Conservation (phyloP, 2,113 vertebrate genomes). For the Hippopotamus amphibius region DNA sequence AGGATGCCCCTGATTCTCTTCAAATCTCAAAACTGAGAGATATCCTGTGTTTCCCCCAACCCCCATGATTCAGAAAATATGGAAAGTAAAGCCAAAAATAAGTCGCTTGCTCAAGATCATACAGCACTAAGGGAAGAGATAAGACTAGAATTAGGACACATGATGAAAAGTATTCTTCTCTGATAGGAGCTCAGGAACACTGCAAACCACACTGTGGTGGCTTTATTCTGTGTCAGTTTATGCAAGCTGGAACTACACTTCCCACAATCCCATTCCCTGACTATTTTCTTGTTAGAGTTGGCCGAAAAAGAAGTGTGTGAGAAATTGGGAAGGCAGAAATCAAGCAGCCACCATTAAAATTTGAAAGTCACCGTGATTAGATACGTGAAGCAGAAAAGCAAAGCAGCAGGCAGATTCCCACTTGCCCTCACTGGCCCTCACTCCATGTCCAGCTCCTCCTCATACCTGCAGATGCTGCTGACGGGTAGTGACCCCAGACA, state of each 20-base stretch:
- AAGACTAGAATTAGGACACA: background rate
- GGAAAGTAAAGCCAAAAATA: background rate
- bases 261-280: background rate
- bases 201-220: background rate
- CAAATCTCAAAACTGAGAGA: slow-evolving; percentile 63
- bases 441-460: rapidly evolving
- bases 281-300: background rate
- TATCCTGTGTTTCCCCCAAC: background rate
- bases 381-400: too few species aligned
- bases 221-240: background rate
- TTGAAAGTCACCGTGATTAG: background rate
- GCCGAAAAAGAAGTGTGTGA: background rate
- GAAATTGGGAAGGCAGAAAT: background rate
- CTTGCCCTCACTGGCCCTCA: rapidly evolving
- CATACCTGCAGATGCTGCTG: background rate
- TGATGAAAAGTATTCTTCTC: background rate
- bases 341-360: background rate
- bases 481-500: background rate
- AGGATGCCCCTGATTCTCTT: slow-evolving; percentile 70
- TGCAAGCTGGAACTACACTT: background rate
- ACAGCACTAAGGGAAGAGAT: background rate
- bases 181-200: background rate
- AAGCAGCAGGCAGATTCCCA: rapidly evolving
- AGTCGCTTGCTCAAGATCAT: background rate
- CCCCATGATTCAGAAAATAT: background rate